These are phyloP conservation scores for Isichthys henryi DNA, from an alignment of 2,113 vertebrate genomes.

Conservation along the genomic window DNA sequence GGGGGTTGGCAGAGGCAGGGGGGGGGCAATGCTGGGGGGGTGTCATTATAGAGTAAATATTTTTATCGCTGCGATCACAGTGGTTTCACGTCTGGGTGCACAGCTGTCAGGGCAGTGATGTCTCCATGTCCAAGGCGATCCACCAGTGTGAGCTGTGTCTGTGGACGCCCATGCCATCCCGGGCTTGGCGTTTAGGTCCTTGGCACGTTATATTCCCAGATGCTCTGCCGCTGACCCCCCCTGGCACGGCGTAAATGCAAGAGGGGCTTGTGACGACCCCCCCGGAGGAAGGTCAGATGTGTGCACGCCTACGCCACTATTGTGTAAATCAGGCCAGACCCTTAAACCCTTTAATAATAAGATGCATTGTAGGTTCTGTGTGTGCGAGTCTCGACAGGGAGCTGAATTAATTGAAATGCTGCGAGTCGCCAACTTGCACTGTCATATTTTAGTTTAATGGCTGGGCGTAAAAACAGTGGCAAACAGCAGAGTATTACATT, in stretches of 20 bases:
- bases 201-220: background rate
- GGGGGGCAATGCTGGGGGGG: background rate
- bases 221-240: background rate
- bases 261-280: background rate
- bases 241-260: background rate
- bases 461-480: background rate
- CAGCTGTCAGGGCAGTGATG: slow-evolving; percentile 29
- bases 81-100: slow-evolving; percentile 34
- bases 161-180: background rate
- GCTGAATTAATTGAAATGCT: background rate
- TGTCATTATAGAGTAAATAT: slow-evolving; percentile 36
- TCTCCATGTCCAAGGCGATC: background rate
- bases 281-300: background rate
- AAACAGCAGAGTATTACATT: background rate
- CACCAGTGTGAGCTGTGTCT: slow-evolving; percentile 7
- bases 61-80: slow-evolving; percentile 35
- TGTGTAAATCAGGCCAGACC: background rate
- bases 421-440: background rate
- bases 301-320: background rate
- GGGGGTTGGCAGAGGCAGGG: background rate
- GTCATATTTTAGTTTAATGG: background rate
- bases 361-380: background rate
- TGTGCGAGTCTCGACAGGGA: background rate
- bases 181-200: background rate
- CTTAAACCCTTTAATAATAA: background rate